Conservation (phyloP, 2,797 vertebrate species). For the Catharus ustulatus region DNA sequence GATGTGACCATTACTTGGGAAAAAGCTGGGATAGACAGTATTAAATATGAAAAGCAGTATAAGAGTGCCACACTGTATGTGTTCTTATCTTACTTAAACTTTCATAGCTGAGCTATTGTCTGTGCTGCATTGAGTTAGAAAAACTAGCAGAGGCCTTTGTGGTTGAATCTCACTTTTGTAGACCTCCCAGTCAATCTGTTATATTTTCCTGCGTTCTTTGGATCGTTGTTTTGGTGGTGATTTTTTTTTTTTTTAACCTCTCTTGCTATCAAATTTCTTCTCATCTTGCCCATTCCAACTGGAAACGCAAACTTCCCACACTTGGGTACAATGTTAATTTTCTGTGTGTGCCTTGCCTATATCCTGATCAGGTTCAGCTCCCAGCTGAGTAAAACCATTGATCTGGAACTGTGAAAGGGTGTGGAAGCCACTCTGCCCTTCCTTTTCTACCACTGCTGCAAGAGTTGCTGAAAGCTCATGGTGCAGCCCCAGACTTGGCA, state of each 20-base stretch:
- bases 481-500: accelerated
- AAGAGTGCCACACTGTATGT: neutral
- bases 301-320: neutral
- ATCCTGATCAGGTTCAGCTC: neutral
- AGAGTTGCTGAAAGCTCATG: neutral
- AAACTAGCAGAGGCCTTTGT: neutral
- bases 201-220: neutral
- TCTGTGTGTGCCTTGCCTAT: accelerated
- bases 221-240: neutral
- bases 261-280: neutral
- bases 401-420: neutral
- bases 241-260: neutral
- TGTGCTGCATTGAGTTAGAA: neutral
- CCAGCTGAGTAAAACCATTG: neutral
- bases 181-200: neutral
- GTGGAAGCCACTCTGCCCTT: neutral
- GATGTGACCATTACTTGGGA: neutral
- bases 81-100: neutral
- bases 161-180: neutral
- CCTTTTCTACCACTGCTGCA: neutral
- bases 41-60: neutral
- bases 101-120: neutral
- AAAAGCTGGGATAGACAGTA: neutral
- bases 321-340: neutral
- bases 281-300: neutral